Conservation (phyloP, 2,797 vertebrate genomes). For the Girardinus metallicus region DNA sequence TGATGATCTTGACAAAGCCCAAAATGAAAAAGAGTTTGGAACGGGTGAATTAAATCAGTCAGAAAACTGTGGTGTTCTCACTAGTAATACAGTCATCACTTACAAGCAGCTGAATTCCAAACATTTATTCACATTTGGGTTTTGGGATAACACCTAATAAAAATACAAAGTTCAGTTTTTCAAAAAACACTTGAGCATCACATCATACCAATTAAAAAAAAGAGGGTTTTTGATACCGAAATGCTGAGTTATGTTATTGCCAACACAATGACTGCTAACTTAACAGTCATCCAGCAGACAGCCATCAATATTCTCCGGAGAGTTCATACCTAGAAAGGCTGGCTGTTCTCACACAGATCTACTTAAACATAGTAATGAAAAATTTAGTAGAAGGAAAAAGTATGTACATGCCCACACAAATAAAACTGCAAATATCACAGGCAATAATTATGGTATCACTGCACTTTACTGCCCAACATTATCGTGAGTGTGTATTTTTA, state of each 20-base stretch:
- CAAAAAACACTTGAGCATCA: neutral
- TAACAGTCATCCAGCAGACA: neutral
- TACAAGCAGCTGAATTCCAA: neutral
- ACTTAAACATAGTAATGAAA: neutral
- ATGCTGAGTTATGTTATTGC: neutral
- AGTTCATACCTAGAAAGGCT: neutral
- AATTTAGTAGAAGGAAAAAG: neutral
- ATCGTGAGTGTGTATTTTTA: neutral
- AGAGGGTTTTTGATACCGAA: neutral
- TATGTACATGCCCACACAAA: neutral
- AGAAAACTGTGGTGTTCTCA: neutral
- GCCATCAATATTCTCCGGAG: neutral
- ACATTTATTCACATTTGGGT: neutral
- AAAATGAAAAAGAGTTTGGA: too few relatives aligned
- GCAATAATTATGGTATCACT: neutral
- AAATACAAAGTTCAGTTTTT: neutral
- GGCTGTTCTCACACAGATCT: neutral
- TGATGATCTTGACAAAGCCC: too few relatives aligned
- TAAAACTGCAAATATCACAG: neutral
- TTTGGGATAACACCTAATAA: neutral
- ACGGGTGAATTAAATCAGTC: neutral
- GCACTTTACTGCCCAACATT: neutral
- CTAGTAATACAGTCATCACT: neutral
- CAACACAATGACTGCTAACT: neutral
- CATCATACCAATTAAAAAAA: neutral